Percentiles rank a stretch among this genome's conserved stretches.
These are phyloP conservation scores for Perizoma affinitatum DNA, from an alignment of 2,888 invertebrate genomes.

Conservation along the genomic window DNA sequence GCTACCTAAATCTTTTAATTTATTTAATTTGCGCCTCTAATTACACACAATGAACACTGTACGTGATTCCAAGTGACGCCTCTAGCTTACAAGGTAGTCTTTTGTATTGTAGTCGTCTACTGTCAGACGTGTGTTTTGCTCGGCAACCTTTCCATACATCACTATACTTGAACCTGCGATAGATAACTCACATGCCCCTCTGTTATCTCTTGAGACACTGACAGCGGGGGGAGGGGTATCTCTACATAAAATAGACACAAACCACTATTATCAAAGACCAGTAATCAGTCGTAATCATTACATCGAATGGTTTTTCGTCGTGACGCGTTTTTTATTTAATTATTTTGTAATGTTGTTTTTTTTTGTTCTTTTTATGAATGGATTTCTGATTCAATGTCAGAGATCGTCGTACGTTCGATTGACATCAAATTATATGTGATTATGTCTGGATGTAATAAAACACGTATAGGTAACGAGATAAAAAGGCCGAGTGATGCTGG, in stretches of 20 bases:
- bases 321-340: conserved; percentile 70
- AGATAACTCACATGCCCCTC: conserved; percentile 40
- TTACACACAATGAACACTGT: conserved; percentile 72
- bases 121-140: conserved; percentile 52
- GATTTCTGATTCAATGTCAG: conserved; percentile 74
- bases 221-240: conserved; percentile 48
- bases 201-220: conserved; percentile 20
- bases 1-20: conserved; percentile 69
- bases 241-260: conserved; percentile 49
- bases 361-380: conserved; percentile 54
- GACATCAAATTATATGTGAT: conserved; percentile 73
- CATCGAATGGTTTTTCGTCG: conserved; percentile 70
- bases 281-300: conserved; percentile 78
- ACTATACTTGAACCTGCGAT: conserved; percentile 45
- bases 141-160: conserved; percentile 63
- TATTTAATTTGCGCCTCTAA: conserved; percentile 78
- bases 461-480: conserved; percentile 50
- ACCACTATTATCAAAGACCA: conserved; percentile 72
- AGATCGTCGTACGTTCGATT: conserved; percentile 72
- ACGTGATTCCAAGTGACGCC: conserved; percentile 70
- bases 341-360: conserved; percentile 59
- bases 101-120: conserved; percentile 73
- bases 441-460: conserved; percentile 51
- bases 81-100: conserved; percentile 79
- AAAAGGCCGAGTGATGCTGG: conserved; percentile 39